These are phyloP conservation scores for Aethes cnicana DNA, from an alignment of 2,888 invertebrate species.

Conservation along the genomic window DNA sequence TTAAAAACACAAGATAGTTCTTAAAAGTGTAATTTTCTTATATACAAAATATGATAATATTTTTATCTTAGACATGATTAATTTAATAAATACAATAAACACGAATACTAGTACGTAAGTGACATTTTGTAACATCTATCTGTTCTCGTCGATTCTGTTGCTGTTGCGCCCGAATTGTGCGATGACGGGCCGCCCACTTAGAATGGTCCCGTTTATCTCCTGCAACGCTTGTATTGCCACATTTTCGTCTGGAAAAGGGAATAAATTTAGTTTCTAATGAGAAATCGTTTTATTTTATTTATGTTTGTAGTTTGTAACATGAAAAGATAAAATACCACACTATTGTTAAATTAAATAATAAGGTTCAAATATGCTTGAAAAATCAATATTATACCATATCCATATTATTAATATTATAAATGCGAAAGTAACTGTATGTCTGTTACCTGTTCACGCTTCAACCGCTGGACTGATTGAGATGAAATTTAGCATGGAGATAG, in stretches of 20 bases:
- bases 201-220: conserved; percentile 75
- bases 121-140: conserved; percentile 33
- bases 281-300: neutral
- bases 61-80: conserved; percentile 22
- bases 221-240: conserved; percentile 73
- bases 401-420: too few relatives aligned
- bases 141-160: conserved; percentile 43
- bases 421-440: too few relatives aligned
- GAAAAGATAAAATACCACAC: too few relatives aligned
- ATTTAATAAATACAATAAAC: conserved; percentile 30
- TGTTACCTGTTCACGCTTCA: too few relatives aligned
- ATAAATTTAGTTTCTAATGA: conserved; percentile 20
- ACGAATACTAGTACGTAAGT: conserved; percentile 25
- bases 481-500: too few relatives aligned
- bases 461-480: too few relatives aligned
- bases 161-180: conserved; percentile 65
- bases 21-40: conserved; percentile 26
- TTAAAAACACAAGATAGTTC: conserved; percentile 2
- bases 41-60: conserved; percentile 24
- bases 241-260: conserved; percentile 62
- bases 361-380: too few relatives aligned
- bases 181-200: conserved; percentile 76
- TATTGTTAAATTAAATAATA: too few relatives aligned
- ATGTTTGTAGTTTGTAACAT: too few relatives aligned
- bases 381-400: too few relatives aligned